Evolutionary conservation across 1,140 invertebrate genomes (phyloP), one percentile per base, ranked within the genome.

Genomic region (Drosophila asahinai): DNA sequence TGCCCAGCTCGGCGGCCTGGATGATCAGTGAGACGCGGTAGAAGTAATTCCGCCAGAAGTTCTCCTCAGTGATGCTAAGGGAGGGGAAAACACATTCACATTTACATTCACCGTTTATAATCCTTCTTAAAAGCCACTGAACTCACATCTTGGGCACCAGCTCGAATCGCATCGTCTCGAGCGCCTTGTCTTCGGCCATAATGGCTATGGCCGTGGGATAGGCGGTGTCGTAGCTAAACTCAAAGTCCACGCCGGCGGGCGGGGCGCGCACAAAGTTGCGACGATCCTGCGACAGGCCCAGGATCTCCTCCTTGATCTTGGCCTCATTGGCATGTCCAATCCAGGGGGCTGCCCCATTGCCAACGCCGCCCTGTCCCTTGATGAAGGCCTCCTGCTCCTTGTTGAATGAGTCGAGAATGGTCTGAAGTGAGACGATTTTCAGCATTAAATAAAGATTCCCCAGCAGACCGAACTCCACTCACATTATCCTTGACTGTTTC

Each of bases 41-140:
- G 94, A 99, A 99, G 93, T 99, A 99, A 94, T 99, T 99, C 86
- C 98, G 96, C 99, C 99, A 99, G 94, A 99, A 99, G 91, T 97
- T 97, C 94, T 99, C 98, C 94, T 99, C 99, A 90, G 96, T 98
- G 89, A 99, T 97, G 91, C 33, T 36, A 36, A 11, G 11, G 33
- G 8, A 11, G 9, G 33, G 33, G 33, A 36, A 36, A 36, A 3
- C 33, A 36, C 11, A 36, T 36, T 36, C 33, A 36, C 11, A 36
- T 36, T 36, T 0, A 36, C 33, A 3, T 33, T 33, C 8, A 8
- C 30, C 8, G 1, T 9, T 33, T 33, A 2, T 9, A 8, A 2
- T 36, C 9, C 2, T 1, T 12, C 3, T 11, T 3, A 36, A 36
- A 9, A 0, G 33, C 0, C 11, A 36, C 1, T 36, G 0, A 36